Evolutionary conservation across 2,888 invertebrate species (phyloP).

Genomic region (Elegia similella): DNA sequence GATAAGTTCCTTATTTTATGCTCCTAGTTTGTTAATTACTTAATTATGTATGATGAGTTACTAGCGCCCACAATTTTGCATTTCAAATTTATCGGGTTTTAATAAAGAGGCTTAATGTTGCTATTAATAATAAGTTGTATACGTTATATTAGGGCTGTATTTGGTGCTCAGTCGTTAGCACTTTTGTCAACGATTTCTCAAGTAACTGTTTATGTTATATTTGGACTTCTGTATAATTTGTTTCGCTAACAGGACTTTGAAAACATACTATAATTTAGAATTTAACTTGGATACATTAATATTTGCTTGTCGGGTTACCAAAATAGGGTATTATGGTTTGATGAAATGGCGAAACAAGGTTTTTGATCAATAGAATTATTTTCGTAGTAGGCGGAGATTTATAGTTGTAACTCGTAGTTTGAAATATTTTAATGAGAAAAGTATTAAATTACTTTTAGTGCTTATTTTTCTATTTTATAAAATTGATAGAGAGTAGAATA

Average conservation of each 20-base stretch:
- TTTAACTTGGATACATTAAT: conserved; percentile 20
- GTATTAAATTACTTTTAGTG: neutral
- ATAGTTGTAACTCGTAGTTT: conserved; percentile 5
- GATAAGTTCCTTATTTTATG: conserved; percentile 65
- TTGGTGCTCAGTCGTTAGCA: conserved; percentile 46
- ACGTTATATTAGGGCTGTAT: conserved; percentile 32
- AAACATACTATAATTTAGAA: conserved; percentile 18
- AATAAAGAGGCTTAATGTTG: conserved; percentile 33
- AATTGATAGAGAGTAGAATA: too few species aligned
- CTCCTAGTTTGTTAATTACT: conserved; percentile 72
- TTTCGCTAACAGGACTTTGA: conserved; percentile 25
- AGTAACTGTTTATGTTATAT: conserved; percentile 40
- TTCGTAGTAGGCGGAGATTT: conserved; percentile 6
- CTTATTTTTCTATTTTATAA: neutral
- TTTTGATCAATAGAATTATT: neutral
- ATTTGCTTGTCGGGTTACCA: conserved; percentile 16
- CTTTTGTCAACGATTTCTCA: conserved; percentile 48
- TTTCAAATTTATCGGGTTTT: conserved; percentile 32
- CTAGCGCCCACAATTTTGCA: conserved; percentile 50
- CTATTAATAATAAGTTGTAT: conserved; percentile 30
- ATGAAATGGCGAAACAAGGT: conserved; percentile 5
- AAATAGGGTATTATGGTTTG: conserved; percentile 6
- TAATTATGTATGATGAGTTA: conserved; percentile 60
- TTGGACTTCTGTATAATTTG: conserved; percentile 49
- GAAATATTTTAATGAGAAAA: neutral